These are phyloP conservation scores for Microcebus murinus DNA, from an alignment of 2,113 vertebrate species.

Conservation along the genomic window DNA sequence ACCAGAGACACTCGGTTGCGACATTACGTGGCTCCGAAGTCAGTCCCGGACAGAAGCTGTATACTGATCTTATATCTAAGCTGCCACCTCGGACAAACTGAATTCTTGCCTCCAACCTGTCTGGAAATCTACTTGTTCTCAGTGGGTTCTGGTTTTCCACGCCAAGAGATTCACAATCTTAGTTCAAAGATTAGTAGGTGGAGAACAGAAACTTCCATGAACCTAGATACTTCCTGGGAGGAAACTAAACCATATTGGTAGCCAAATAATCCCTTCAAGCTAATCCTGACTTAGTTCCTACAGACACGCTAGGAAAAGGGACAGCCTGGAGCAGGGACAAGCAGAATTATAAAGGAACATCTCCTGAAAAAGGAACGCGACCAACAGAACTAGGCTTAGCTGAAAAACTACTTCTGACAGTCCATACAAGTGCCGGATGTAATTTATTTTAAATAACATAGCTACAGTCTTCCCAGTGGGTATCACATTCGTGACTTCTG, in stretches of 20 bases:
- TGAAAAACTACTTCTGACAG: background rate
- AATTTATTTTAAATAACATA: background rate
- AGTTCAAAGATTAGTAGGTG: background rate
- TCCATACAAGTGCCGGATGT: fast-evolving
- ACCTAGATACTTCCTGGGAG: background rate
- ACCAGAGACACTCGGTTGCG: background rate
- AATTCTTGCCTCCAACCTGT: background rate
- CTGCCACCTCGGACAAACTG: fast-evolving
- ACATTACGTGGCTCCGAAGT: background rate
- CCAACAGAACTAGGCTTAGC: background rate
- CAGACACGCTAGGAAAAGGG: fast-evolving
- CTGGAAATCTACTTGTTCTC: background rate
- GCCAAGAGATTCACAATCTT: background rate
- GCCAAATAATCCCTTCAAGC: background rate
- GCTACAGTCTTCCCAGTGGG: fast-evolving
- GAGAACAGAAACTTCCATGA: background rate
- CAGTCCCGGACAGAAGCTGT: background rate
- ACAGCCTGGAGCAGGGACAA: background rate
- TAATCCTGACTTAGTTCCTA: fast-evolving
- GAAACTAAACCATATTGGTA: background rate
- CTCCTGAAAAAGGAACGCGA: background rate
- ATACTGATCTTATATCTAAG: background rate
- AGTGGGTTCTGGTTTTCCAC: background rate
- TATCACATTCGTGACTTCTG: background rate
- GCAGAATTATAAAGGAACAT: fast-evolving